phyloP scores from a whole-genome alignment of 2,113 vertebrate genomes.

The Embiotoca jacksoni region DNA sequence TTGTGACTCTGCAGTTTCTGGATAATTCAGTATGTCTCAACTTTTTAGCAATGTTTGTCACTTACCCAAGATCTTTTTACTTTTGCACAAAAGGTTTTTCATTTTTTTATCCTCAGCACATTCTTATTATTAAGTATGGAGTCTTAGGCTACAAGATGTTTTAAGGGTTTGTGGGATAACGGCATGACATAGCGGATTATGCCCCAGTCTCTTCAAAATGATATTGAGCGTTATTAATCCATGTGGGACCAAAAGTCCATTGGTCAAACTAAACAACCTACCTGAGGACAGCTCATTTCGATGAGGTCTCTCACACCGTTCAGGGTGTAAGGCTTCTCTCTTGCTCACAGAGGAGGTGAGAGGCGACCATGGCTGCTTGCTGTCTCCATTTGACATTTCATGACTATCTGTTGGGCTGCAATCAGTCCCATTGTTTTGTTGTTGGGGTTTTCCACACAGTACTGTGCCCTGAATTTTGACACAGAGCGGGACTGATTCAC shows the following conservation, averaged over 20 bases:
- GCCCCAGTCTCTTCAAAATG: constrained; percentile 12
- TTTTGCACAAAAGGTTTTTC: too few species aligned
- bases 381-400: constrained; percentile 7
- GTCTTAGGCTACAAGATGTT: neutral
- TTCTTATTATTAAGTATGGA: neutral
- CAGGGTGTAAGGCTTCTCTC: constrained; percentile 7
- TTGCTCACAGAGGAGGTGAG: constrained; percentile 14
- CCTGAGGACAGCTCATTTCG: constrained; percentile 40
- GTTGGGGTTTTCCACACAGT: constrained; percentile 64
- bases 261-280: constrained; percentile 23
- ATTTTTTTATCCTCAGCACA: neutral
- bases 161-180: neutral
- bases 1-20: too few species aligned
- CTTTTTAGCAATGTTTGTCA: neutral
- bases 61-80: neutral
- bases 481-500: constrained; percentile 87
- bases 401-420: constrained; percentile 11
- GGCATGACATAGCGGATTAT: constrained; percentile 1
- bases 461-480: constrained; percentile 86
- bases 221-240: constrained; percentile 6
- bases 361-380: neutral
- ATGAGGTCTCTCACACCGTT: constrained; percentile 4
- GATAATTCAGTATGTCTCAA: too few species aligned
- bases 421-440: constrained; percentile 12
- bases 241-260: neutral